Conservation (phyloP, 2,888 invertebrate genomes). For the Spisula subtruncata region DNA sequence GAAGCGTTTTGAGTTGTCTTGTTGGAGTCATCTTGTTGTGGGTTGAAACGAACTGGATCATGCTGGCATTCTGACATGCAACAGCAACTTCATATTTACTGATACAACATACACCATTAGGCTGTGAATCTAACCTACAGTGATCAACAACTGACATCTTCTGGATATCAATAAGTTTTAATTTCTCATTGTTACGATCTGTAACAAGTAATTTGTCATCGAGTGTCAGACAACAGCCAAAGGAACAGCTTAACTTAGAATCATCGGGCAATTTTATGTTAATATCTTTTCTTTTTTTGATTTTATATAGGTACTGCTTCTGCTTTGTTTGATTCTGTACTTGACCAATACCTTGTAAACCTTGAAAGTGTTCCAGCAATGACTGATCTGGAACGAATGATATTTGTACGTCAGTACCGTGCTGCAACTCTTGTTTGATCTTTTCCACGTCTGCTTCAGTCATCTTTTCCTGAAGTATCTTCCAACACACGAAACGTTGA, state of each 20-base stretch:
- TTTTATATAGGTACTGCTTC: background rate
- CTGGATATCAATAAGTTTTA: background rate
- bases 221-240: background rate
- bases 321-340: background rate
- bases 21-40: background rate
- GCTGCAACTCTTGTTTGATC: background rate
- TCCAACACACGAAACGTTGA: constrained; percentile 33
- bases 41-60: background rate
- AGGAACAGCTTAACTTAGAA: background rate
- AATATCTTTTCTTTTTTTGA: background rate
- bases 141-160: background rate
- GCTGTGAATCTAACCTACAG: background rate
- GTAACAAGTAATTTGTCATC: background rate
- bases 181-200: background rate
- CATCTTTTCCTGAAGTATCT: background rate
- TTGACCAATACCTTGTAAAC: background rate
- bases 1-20: background rate
- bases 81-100: background rate
- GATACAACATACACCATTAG: background rate
- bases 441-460: background rate
- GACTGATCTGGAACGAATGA: background rate
- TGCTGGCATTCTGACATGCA: background rate
- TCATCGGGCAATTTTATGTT: background rate
- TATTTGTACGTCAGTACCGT: background rate
- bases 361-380: background rate